These are phyloP conservation scores for Gopherus evgoodei DNA, from an alignment of 2,113 vertebrate species.

Conservation along the genomic window DNA sequence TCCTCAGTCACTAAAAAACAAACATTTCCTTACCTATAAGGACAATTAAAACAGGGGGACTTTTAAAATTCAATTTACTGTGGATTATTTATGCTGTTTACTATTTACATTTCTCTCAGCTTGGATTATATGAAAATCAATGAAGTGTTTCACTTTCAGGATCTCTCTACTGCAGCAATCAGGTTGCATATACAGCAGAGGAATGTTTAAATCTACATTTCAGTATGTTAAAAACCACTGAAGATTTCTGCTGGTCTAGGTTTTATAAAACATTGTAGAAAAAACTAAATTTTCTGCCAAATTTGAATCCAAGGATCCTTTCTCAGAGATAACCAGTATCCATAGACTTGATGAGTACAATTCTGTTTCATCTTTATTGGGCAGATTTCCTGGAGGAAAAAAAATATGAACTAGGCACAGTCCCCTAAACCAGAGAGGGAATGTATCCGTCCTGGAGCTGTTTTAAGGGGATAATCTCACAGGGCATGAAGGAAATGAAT, in stretches of 20 bases:
- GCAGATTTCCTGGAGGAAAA: neutral
- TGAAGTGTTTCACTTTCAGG: neutral
- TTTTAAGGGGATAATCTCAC: neutral
- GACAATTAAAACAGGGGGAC: neutral
- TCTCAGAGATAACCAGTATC: neutral
- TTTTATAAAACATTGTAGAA: neutral
- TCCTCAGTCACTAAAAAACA: neutral
- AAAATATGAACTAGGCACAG: neutral
- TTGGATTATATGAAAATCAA: neutral
- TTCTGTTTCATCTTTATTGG: neutral
- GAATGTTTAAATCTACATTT: neutral
- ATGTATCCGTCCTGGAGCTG: neutral
- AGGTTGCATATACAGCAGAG: neutral
- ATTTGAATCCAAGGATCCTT: neutral
- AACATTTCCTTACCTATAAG: neutral
- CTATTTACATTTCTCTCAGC: neutral
- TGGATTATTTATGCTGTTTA: neutral
- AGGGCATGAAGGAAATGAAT: neutral
- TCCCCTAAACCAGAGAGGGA: neutral
- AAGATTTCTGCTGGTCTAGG: neutral
- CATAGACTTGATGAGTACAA: neutral
- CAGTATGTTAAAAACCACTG: neutral
- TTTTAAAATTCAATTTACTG: neutral
- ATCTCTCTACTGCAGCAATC: neutral
- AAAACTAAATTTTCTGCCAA: neutral